A percentile compares a stretch with the other conserved stretches of the same genome.
Evolutionary conservation across 2,113 vertebrate genomes (phyloP).

Genomic region (Xiphorhynchus elegans): DNA sequence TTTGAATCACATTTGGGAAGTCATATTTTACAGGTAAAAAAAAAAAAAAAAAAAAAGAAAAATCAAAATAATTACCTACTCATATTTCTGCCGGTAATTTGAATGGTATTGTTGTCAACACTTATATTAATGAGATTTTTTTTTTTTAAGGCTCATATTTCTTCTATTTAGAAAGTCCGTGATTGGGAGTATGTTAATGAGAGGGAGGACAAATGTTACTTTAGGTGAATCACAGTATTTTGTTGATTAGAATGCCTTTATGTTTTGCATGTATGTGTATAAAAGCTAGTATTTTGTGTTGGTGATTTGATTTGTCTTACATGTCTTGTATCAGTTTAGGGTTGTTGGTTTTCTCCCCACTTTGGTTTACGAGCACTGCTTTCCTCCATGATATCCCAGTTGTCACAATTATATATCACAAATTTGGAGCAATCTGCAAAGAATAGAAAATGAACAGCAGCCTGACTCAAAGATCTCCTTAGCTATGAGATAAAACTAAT

Average conservation of each 20-base stretch:
- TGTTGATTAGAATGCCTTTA: constrained; percentile 29
- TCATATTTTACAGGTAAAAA: constrained; percentile 97
- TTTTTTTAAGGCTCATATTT: constrained; percentile 35
- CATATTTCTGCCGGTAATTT: constrained; percentile 9
- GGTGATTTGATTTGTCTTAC: constrained; percentile 21
- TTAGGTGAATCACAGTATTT: constrained; percentile 36
- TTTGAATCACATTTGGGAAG: constrained; percentile 98
- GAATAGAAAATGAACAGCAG: background rate
- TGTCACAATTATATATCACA: background rate
- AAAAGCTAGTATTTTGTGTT: constrained; percentile 14
- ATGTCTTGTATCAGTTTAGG: background rate
- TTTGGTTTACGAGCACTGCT: constrained; percentile 28
- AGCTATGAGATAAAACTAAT: background rate
- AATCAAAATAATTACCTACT: background rate
- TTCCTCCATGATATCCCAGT: background rate
- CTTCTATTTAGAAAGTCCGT: constrained; percentile 61
- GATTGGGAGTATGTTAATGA: constrained; percentile 61
- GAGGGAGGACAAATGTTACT: constrained; percentile 63
- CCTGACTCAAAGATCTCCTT: background rate
- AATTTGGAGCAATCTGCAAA: background rate
- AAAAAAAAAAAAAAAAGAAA: constrained; percentile 31
- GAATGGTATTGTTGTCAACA: background rate
- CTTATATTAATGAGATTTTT: background rate
- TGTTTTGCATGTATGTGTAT: constrained; percentile 5
- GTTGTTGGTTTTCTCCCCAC: background rate